Evolutionary conservation across 2,888 invertebrate species (phyloP).

Genomic region (Leptinotarsa haldemani): DNA sequence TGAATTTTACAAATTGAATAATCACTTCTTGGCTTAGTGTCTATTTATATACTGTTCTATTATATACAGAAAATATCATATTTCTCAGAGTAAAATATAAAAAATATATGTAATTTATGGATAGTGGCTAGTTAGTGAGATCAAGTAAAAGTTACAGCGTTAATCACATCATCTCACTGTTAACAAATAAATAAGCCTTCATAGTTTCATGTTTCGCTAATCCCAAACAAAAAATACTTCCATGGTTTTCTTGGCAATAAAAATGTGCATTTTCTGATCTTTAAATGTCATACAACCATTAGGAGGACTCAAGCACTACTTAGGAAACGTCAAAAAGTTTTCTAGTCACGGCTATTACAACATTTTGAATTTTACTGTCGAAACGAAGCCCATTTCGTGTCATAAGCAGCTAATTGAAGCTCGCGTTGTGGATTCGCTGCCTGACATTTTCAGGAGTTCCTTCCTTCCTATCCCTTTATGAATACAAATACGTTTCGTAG

Average conservation of each 20-base stretch:
- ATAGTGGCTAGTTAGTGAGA: too few relatives aligned
- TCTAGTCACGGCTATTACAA: not conserved
- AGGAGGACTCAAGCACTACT: too few relatives aligned
- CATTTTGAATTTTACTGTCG: not conserved
- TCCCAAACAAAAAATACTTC: not conserved
- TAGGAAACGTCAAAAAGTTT: not conserved
- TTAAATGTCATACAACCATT: not conserved
- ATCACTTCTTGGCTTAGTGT: too few relatives aligned
- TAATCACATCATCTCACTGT: too few relatives aligned
- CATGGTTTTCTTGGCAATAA: not conserved
- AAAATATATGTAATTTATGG: too few relatives aligned
- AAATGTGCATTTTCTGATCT: not conserved
- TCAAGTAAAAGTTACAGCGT: too few relatives aligned
- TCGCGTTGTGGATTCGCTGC: not conserved
- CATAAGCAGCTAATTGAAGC: not conserved
- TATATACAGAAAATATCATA: too few relatives aligned
- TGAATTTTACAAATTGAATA: too few relatives aligned
- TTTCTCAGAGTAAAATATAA: too few relatives aligned
- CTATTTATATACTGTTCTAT: too few relatives aligned
- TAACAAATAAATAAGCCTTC: too few relatives aligned
- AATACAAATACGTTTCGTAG: not conserved
- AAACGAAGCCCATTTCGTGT: not conserved
- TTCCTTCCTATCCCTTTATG: not conserved
- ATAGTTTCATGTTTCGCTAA: too few relatives aligned
- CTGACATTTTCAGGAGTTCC: conserved; percentile 11